phyloP scores from a whole-genome alignment of 2,888 invertebrate species.

The Allygus modestus region DNA sequence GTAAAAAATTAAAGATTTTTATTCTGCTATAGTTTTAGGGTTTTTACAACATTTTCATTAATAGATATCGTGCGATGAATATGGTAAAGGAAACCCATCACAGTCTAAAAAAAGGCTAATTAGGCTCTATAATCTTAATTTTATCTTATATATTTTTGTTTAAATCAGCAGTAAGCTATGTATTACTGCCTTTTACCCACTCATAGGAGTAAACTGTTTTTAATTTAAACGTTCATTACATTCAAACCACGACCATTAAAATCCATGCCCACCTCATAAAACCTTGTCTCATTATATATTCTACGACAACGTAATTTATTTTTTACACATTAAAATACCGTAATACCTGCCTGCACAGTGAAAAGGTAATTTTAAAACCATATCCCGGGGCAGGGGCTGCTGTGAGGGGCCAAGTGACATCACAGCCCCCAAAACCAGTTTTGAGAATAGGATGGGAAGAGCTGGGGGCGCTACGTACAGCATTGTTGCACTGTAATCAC shows the following conservation, averaged over 20 bases:
- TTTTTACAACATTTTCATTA: too few species aligned
- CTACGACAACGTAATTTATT: constrained; percentile 29
- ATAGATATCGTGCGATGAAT: too few species aligned
- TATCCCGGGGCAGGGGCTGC: constrained; percentile 38
- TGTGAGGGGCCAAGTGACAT: constrained; percentile 4
- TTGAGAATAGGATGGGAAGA: constrained; percentile 47
- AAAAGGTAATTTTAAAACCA: constrained; percentile 58
- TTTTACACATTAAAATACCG: constrained; percentile 40
- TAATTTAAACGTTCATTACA: too few species aligned
- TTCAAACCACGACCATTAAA: background rate
- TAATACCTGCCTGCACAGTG: constrained; percentile 28
- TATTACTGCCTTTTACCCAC: too few species aligned
- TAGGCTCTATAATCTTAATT: too few species aligned
- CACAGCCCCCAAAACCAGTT: constrained; percentile 37
- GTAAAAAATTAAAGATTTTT: too few species aligned
- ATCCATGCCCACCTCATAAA: background rate
- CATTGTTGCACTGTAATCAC: constrained; percentile 26
- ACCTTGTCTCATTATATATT: constrained; percentile 5
- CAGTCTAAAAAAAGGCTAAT: too few species aligned
- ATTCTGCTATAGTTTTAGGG: too few species aligned
- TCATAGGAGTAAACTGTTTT: too few species aligned
- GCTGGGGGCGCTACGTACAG: constrained; percentile 12
- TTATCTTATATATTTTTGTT: too few species aligned
- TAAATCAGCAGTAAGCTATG: too few species aligned
- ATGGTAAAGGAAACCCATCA: too few species aligned